Base-by-base conservation (phyloP, 2,113 vertebrate genomes). In the Dryoscopus gambensis region DNA sequence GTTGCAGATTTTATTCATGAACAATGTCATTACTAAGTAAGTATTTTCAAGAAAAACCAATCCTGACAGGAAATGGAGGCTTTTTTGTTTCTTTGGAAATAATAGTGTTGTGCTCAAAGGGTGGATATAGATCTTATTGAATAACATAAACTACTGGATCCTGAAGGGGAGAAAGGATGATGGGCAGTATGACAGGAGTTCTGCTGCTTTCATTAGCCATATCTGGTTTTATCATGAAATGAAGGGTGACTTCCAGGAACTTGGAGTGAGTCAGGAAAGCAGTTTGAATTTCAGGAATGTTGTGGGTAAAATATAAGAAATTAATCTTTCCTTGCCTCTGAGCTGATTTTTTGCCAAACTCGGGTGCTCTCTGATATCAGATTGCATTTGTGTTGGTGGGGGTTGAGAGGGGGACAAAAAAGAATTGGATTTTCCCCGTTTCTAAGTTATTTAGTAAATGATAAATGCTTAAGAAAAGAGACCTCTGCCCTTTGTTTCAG, bases 1-100 rank as follows among this genome's bases (percentile, higher is more conserved):
- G 82, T 96, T 99, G 85, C 99, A 99, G 92, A 98, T 99, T 95
- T 98, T 99, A 68, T 99, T 99, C 94, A 98, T 99, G 96, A 99
- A 99, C 97, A 99, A 99, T 96, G 93, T 93, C n/a, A 98, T 99
- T 93, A 99, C 99, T 87, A 99, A 99, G 99, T 99, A 98, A 98
- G 99, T 98, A 75, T 56, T 67, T 95, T 49, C 31, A 22, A 89
- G 44, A 91, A n/a, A 71, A 78, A 62, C 9, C 56, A 69, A 62
- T 12, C 63, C 57, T 69, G 39, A 3, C 3, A 17, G 28, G 68
- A 89, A 62, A n/a, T 23, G 14, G 14, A 16, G 13, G 3, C 7
- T 16, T 15, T n/a, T 25, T 46, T 31, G 21, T 64, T 65, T 63
- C 4, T 53, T 96, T 90, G 33, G 25, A 2, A 69, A 5, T 33